Evolutionary conservation across 2,113 vertebrate species (phyloP).

Genomic region (Apus apus): DNA sequence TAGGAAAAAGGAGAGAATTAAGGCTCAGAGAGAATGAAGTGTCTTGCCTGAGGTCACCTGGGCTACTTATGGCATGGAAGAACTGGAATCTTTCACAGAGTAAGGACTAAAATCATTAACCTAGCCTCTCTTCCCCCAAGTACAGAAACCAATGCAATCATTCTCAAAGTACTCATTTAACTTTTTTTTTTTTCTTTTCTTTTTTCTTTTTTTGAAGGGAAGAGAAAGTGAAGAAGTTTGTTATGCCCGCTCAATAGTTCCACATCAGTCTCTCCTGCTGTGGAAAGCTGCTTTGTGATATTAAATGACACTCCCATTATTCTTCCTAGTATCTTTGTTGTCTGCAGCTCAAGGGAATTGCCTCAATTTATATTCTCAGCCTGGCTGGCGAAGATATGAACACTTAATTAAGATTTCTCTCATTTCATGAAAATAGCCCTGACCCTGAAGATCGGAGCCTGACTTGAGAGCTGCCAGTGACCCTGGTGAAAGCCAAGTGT

Average conservation of each 20-base stretch:
- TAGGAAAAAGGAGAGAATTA: conserved; percentile 5
- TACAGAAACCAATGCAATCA: background rate
- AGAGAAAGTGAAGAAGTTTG: background rate
- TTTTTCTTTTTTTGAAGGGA: background rate
- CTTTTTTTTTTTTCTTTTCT: background rate
- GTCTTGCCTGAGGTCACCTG: conserved; percentile 20
- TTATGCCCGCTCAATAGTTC: background rate
- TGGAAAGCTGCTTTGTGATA: conserved; percentile 32
- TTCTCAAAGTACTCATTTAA: background rate
- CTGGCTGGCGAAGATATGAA: conserved; percentile 51
- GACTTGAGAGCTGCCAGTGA: background rate
- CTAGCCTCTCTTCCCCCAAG: background rate
- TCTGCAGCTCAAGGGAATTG: background rate
- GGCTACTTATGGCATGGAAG: background rate
- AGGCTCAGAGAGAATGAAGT: background rate
- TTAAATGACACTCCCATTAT: conserved; percentile 41
- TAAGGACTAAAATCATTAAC: conserved; percentile 7
- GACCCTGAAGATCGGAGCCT: conserved; percentile 12
- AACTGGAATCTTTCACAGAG: background rate
- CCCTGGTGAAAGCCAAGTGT: background rate
- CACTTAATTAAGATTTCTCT: conserved; percentile 57
- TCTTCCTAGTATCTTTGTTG: conserved; percentile 30
- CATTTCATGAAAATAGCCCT: background rate
- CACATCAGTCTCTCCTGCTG: background rate
- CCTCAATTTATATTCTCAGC: conserved; percentile 38